Percentiles rank a stretch among this genome's conserved stretches.
Conservation (phyloP, 1,140 invertebrate genomes). For the Sarcophaga bullata region DNA sequence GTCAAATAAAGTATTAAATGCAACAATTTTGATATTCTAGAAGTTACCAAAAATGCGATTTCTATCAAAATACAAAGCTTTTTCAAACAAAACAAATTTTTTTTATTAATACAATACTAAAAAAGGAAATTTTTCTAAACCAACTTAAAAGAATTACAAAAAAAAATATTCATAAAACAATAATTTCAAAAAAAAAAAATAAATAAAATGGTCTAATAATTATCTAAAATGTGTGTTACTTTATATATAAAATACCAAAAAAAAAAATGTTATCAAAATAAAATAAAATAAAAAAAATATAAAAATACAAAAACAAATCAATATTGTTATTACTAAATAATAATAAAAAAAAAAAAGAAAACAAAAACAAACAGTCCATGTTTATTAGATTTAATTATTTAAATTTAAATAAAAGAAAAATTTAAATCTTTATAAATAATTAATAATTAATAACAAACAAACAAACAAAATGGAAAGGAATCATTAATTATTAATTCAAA, state of each 20-base stretch:
- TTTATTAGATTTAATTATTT: constrained; percentile 43
- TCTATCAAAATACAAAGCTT: too few species aligned
- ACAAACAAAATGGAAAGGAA: constrained; percentile 21
- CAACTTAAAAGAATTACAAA: too few species aligned
- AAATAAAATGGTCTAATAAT: too few species aligned
- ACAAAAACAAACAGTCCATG: constrained; percentile 42
- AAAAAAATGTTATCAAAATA: constrained; percentile 20
- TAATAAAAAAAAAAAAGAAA: background rate
- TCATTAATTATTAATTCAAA: constrained; percentile 29
- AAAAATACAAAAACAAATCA: background rate
- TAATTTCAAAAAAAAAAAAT: background rate
- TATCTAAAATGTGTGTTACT: constrained; percentile 2
- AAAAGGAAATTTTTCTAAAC: background rate
- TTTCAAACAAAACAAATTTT: background rate
- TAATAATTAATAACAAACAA: constrained; percentile 13
- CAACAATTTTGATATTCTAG: too few species aligned
- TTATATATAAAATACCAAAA: constrained; percentile 30
- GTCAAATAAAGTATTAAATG: too few species aligned
- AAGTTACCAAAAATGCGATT: too few species aligned
- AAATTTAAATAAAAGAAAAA: constrained; percentile 35
- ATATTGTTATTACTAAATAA: too few species aligned
- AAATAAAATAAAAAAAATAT: too few species aligned
- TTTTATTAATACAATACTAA: background rate
- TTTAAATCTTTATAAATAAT: constrained; percentile 28
- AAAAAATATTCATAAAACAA: background rate